Base-by-base conservation (phyloP, 2,888 invertebrate species). In the Campoplex nolae region DNA sequence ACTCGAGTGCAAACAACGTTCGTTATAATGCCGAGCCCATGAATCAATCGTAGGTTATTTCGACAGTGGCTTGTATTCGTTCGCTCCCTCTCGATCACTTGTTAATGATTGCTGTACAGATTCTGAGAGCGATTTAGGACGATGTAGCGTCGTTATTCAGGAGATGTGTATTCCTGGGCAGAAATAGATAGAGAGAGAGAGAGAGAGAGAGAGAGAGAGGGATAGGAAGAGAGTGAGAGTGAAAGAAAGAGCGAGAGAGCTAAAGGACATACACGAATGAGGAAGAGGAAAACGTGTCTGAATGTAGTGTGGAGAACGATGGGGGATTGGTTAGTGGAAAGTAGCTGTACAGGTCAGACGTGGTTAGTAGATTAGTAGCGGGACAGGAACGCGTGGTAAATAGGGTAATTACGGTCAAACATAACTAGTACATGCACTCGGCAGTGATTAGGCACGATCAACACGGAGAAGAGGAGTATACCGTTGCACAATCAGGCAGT, bases 371-470 rank as follows among this genome's bases (percentile, higher is more conserved):
- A 88, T 88, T 87, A 87, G 87, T 77, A 85, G 83, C 75, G 76
- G 87, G 87, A 85, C 83, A 85, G 79, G 82, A 83, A 87, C 84
- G 81, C 78, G 87, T 83, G 79, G 85, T 85, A 87, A 87, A 87
- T 87, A 87, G 85, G 87, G 54, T 87, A 79, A 87, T 87, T 87
- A 87, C 85, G 85, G 85, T 87, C 87, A 87, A 87, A 87, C 85
- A 87, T 87, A 85, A 87, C 87, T 85, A 75, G 87, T 79, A 85
- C 83, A 87, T 87, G 85, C 76, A 83, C 79, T 79, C 71, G 76
- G 73, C 76, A 85, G 48, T 87, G 85, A 85, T 87, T 87, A 87
- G 79, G 79, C 76, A 85, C 54, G 87, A 87, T 87, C 87, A 87
- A 87, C 84, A 83, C 67, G 76, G 76, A 79, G 76, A 79, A 80